Conservation (phyloP, 53 echinoderm and acorn worm species). For the Paracentrotus lividus region DNA sequence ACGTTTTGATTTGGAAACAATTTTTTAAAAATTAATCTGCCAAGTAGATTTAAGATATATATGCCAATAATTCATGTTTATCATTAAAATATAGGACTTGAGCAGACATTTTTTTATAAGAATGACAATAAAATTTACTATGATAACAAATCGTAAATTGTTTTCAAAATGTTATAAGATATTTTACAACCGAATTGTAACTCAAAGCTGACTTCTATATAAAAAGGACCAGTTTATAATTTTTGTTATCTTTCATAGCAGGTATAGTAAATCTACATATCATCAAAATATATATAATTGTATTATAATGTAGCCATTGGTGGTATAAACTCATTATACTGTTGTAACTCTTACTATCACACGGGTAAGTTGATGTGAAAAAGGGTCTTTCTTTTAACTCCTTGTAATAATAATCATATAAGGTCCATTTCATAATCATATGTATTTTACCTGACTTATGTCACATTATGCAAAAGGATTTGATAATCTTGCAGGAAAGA, state of each 20-base stretch:
- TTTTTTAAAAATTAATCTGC: no score
- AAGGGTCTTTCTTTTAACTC: conserved; percentile 8
- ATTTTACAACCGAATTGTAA: background rate
- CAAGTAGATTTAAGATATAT: no score
- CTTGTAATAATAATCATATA: conserved; percentile 4
- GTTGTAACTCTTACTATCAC: background rate
- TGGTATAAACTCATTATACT: background rate
- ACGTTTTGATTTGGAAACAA: no score
- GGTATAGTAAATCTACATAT: background rate
- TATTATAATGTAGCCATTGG: background rate
- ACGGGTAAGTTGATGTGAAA: background rate
- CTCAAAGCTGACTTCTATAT: background rate
- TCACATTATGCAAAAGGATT: background rate
- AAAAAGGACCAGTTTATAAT: background rate
- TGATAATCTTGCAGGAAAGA: background rate
- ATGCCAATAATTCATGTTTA: no score
- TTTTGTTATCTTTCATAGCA: background rate
- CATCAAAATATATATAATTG: no score
- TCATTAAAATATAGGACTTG: no score
- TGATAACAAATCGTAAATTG: background rate
- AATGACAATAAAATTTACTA: no score
- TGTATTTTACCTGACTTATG: background rate
- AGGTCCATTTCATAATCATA: background rate
- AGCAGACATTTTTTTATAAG: no score
- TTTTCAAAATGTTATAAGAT: background rate